phyloP scores from a whole-genome alignment of 2,113 vertebrate species.

The Synodontis membranacea region DNA sequence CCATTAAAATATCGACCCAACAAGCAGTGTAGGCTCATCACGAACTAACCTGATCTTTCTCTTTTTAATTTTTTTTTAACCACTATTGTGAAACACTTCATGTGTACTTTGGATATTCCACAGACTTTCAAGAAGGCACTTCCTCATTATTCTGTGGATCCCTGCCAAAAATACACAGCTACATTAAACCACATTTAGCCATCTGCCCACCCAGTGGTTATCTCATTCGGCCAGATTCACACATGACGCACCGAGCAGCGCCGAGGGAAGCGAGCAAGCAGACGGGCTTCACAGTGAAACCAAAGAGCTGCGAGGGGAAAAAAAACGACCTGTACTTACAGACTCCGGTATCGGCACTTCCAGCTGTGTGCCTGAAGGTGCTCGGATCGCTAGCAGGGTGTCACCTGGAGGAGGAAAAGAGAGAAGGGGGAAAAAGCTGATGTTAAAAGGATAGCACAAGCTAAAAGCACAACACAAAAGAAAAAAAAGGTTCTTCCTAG shows the following conservation, averaged over 20 bases:
- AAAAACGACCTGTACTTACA: conserved; percentile 70
- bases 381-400: conserved; percentile 92
- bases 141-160: background rate
- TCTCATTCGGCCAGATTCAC: background rate
- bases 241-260: background rate
- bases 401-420: conserved; percentile 77
- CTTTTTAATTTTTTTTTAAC: background rate
- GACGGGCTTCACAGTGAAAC: background rate
- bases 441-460: background rate
- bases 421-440: background rate
- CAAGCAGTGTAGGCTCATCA: too few relatives aligned
- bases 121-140: background rate
- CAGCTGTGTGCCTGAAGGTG: conserved; percentile 89
- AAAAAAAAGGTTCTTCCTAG: background rate
- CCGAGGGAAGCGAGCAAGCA: background rate
- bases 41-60: too few relatives aligned
- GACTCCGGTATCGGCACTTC: conserved; percentile 93
- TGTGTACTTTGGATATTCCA: background rate
- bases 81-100: background rate
- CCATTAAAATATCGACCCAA: background rate
- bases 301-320: background rate
- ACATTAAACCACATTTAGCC: background rate
- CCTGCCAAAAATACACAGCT: background rate
- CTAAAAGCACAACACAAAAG: background rate
- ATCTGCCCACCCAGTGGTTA: background rate